A percentile compares a stretch with the other conserved stretches of the same genome.
Evolutionary conservation across 2,797 vertebrate genomes (phyloP).

Genomic region (Leptodactylus fallax): DNA sequence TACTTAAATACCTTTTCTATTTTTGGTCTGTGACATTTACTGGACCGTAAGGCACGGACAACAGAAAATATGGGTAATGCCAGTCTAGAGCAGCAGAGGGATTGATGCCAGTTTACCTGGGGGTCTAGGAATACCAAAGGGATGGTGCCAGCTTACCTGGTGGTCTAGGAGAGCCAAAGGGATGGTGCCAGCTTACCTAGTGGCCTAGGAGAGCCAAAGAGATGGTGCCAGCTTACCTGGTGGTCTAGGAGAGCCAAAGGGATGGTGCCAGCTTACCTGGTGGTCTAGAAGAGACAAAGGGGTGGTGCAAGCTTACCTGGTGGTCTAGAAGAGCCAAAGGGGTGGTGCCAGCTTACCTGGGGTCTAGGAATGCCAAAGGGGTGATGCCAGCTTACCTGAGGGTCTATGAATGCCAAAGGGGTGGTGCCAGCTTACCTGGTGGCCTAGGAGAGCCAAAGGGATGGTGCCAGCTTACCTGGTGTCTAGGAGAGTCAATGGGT

Average conservation of each 20-base stretch:
- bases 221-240: neutral
- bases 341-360: neutral
- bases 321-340: neutral
- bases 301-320: neutral
- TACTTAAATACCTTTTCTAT: no score
- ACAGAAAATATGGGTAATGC: neutral
- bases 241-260: neutral
- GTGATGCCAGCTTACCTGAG: neutral
- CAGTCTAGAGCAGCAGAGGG: neutral
- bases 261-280: neutral
- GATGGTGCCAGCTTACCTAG: neutral
- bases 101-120: neutral
- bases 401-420: no score
- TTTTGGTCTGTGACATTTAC: no score
- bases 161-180: neutral
- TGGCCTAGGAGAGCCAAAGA: neutral
- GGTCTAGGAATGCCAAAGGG: neutral
- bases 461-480: neutral
- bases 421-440: neutral
- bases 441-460: neutral
- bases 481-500: neutral
- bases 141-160: neutral
- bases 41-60: no score
- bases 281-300: neutral
- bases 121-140: neutral